Evolutionary conservation across 2,888 invertebrate species (phyloP).

Genomic region (Conistra vaccinii): DNA sequence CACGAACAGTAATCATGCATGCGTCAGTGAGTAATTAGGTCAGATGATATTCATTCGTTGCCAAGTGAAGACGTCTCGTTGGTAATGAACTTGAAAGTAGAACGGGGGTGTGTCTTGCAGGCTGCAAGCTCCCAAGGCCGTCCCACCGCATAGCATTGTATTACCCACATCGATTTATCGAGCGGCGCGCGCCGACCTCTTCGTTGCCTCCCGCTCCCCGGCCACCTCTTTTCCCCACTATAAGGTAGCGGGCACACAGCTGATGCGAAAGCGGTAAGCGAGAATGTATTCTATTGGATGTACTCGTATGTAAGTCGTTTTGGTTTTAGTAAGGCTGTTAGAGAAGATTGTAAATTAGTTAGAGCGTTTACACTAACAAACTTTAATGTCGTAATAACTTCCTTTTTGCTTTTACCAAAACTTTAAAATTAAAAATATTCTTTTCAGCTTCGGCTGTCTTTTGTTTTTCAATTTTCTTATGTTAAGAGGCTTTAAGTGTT

Average conservation of each 20-base stretch:
- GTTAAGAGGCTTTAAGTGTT: too few relatives aligned
- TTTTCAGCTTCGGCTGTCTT: not conserved
- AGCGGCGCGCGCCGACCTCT: conserved; percentile 88
- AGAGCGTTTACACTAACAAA: not conserved
- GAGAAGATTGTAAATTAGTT: not conserved
- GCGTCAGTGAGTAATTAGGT: conserved; percentile 54
- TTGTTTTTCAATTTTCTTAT: not conserved
- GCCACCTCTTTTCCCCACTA: conserved; percentile 75
- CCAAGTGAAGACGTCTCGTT: conserved; percentile 75
- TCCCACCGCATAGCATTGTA: conserved; percentile 85
- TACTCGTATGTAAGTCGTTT: conserved; percentile 8
- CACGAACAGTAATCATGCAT: conserved; percentile 45
- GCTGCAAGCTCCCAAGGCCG: conserved; percentile 87
- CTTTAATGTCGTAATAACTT: not conserved
- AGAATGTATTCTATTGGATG: conserved; percentile 5
- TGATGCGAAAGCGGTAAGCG: conserved; percentile 59
- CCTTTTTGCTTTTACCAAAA: not conserved
- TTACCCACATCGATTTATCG: conserved; percentile 89
- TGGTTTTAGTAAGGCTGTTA: not conserved
- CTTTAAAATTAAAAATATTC: not conserved
- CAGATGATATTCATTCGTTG: conserved; percentile 68
- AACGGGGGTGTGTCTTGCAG: conserved; percentile 89
- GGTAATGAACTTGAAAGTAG: conserved; percentile 88
- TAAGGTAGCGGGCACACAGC: conserved; percentile 68
- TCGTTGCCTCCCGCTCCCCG: conserved; percentile 73